Base-by-base conservation (phyloP, 2,797 vertebrate species). In the Coregonus suidteri region DNA sequence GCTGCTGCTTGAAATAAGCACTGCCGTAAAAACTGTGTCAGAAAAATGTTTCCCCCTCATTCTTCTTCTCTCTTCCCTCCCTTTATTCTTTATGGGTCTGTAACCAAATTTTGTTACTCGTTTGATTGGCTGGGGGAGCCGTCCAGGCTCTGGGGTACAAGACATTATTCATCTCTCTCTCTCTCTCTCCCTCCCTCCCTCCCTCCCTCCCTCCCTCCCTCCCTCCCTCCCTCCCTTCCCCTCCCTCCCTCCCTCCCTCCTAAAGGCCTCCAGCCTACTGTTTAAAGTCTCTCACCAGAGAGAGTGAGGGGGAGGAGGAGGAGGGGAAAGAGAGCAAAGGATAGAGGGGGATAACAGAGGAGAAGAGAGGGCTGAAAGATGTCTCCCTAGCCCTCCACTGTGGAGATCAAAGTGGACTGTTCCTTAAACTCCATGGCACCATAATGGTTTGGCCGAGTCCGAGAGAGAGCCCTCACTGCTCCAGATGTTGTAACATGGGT, bases 81-180 rank as follows among this genome's bases (percentile, higher is more conserved):
- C 75, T 88, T 88, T 88, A 90, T 90, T 92, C 89, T 92, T 96
- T 94, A 94, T 94, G 93, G 92, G 86, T 91, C 88, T 90, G 88
- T 92, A 91, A 91, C 89, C 76, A 75, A 92, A 92, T 92, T 3
- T 95, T 93, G 92, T 95, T 94, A 93, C 89, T 92, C 82, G 90
- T 93, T 94, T 94, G 93, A 94, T 90, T 92, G 92, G 91, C 91
- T 88, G 86, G 85, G 88, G 91, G 91, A 93, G 91, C 87, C 74
- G 87, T 91, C 91, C 89, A 79, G 85, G 86, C 91, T 93, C 93
- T 89, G 88, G 88, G 93, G 91, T 91, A 90, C 89, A 93, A 94
- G 90, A 89, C 91, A 94, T 94, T 94, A 94, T 94, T 95, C 93
- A 93, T 93, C 89, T 77, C 79, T 25, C 25, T 1, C 25, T 25